Conservation (phyloP, 2,888 invertebrate species). For the Nephrotoma appendiculata region DNA sequence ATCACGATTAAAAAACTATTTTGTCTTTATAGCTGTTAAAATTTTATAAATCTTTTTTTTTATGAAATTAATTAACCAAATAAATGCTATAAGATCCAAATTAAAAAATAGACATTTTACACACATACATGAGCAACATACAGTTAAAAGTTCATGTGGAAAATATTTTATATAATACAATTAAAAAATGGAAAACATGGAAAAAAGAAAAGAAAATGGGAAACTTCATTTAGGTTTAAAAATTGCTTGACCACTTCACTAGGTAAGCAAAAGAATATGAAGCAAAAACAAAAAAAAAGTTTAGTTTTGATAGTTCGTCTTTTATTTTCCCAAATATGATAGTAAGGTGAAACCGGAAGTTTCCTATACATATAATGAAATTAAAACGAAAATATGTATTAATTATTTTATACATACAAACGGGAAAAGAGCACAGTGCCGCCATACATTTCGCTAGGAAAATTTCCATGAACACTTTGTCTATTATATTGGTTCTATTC, state of each 20-base stretch:
- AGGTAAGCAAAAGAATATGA: background rate
- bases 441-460: no score
- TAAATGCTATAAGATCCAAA: background rate
- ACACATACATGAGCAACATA: background rate
- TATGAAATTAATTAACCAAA: background rate
- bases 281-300: background rate
- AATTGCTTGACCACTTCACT: background rate
- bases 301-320: background rate
- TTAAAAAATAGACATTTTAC: background rate
- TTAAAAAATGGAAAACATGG: background rate
- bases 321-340: background rate
- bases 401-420: no score
- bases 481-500: no score
- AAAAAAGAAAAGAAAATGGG: background rate
- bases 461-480: no score
- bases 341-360: background rate
- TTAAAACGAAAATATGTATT: no score
- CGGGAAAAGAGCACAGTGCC: no score
- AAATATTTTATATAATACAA: background rate
- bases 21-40: background rate
- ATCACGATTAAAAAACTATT: background rate
- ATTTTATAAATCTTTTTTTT: background rate
- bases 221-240: background rate
- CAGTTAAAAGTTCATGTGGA: background rate
- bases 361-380: background rate